Evolutionary conservation across 2,113 vertebrate species (phyloP), one percentile per base, ranked within the genome.

Genomic region (Ceratotherium simum): DNA sequence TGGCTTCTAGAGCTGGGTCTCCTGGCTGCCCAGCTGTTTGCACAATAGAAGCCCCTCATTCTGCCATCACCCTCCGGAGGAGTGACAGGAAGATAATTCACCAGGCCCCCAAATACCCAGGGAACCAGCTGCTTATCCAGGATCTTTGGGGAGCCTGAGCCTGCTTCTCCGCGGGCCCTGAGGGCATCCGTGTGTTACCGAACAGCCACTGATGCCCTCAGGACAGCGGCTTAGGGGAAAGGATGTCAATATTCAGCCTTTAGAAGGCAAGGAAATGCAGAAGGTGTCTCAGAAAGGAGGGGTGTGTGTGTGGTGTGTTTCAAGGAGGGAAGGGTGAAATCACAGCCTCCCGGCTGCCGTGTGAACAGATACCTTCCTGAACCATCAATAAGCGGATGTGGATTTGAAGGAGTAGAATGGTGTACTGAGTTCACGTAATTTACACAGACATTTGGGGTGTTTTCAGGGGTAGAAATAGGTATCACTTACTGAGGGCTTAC

Each of bases 1-100:
- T 17, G 16, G 76, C 33, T 33, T 64, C n/a, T 58, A 1, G 14
- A 17, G 42, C 51, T 56, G 23, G 67, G n/a, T 51, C 82, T 12
- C 92, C 64, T 21, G 48, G 51, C 7, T 48, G 10, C 82, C 27
- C 12, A 78, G 10, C 31, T 16, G 0, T 54, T 39, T 4, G 12
- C 54, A 36, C 36, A 51, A 5, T 4, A 18, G 58, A 51, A 81
- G 62, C 18, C 16, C 42, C 78, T 13, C 27, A 10, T 79, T 62
- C 67, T 58, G 51, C 90, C 78, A 2, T 80, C 48, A 14, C 54
- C 33, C n/a, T 92, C 48, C 58, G 64, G 9, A 42, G 67, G 62
- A 58, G 62, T 56, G 90, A 79, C 92, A 76, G 76, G 13, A 91
- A 18, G 42, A 75, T 33, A 70, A 69, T 51, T 79, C 62, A 36